Base-by-base conservation (phyloP, 1,140 invertebrate species). In the Magallana gigas region DNA sequence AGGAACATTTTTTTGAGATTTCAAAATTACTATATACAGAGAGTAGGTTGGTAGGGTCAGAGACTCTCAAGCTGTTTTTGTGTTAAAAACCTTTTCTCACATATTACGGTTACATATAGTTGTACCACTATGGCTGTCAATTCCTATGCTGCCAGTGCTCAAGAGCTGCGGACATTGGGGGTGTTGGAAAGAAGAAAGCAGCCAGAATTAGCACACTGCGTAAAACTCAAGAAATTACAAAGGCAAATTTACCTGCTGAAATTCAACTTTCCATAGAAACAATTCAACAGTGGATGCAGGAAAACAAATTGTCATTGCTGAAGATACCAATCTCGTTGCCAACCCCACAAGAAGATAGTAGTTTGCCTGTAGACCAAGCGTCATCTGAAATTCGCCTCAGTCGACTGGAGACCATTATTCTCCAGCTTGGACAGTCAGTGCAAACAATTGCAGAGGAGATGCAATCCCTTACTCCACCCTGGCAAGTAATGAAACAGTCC, bases 131-230 rank as follows among this genome's bases (percentile, higher is more conserved):
- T 68, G 64, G 64, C 64, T 68, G n/a, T 68, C 1, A 68, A 68
- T 68, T 6, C 29, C 29, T 68, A 68, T n/a, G 18, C 16, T 68
- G 64, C 64, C 16, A 68, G 18, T 68, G 64, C 64, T 23, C 64
- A 68, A 9, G 64, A 68, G 64, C 29, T 68, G 9, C 64, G 64
- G 8, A 68, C 64, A 18, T 23, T 68, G 4, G 64, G n/a, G 64
- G 64, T 68, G 64, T 68, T 68, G 64, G 64, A 68, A 23, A 68
- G 29, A 68, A 68, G n/a, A 68, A 68, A 68, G 18, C 64, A 68
- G 64, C 64, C 64, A 68, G 29, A 68, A 68, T 68, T 23, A 68
- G 18, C 18, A 68, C 18, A 9, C 29, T 68, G 64, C 12, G 64
- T 23, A 23, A 68, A 12, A 68, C 64, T 23, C n/a, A 62, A n/a